A percentile compares a stretch with the other conserved stretches of the same genome.
Evolutionary conservation across 1,140 invertebrate species (phyloP).

Genomic region (Galleria mellonella): DNA sequence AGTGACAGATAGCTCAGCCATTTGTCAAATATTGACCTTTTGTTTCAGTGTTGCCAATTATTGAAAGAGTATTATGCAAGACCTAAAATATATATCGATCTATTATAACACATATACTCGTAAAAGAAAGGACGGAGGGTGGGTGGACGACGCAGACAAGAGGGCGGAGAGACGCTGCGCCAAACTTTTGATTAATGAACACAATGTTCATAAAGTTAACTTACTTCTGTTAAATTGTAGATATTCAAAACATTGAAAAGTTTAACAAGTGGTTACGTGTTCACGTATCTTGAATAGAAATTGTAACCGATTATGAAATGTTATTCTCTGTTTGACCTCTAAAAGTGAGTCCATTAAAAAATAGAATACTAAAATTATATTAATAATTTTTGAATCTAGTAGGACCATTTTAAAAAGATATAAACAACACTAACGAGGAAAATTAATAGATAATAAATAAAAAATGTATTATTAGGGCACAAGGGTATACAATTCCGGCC

Average conservation of each 20-base stretch:
- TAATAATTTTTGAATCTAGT: background rate
- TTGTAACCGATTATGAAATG: background rate
- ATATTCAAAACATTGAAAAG: slow-evolving; percentile 64
- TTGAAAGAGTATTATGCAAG: slow-evolving; percentile 31
- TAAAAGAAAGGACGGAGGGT: slow-evolving; percentile 35
- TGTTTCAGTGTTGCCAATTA: slow-evolving; percentile 34
- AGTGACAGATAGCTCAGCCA: slow-evolving; percentile 55
- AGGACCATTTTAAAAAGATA: background rate
- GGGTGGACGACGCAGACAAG: slow-evolving; percentile 52
- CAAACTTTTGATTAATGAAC: slow-evolving; percentile 73
- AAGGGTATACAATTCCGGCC: too few species aligned
- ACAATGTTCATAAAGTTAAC: slow-evolving; percentile 66
- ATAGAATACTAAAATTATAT: too few species aligned
- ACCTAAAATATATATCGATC: slow-evolving; percentile 31
- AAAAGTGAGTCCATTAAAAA: too few species aligned
- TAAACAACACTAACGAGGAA: background rate
- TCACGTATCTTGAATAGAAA: background rate
- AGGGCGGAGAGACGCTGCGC: slow-evolving; percentile 50
- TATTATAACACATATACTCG: slow-evolving; percentile 16
- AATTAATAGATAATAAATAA: background rate
- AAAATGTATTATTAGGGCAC: too few species aligned
- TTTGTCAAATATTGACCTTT: slow-evolving; percentile 62
- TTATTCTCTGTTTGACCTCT: too few species aligned
- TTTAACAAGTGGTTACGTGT: background rate
- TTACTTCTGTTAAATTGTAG: slow-evolving; percentile 60